Base-by-base conservation (phyloP, 2,888 invertebrate genomes). In the Ptychoptera contaminata region DNA sequence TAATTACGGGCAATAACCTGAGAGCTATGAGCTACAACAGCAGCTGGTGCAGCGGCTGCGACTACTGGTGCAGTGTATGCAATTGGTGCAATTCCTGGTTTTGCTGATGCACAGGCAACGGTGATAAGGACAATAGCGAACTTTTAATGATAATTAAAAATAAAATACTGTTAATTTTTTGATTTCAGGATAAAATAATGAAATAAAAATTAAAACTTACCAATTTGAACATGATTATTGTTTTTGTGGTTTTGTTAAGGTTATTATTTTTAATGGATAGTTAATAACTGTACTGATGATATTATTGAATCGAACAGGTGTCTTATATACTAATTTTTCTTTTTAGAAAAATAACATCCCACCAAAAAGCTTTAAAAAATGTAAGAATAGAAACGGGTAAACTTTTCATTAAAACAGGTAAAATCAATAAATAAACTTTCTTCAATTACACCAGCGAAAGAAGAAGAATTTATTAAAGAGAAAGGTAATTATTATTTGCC, bases 61-160 rank as follows among this genome's bases (percentile, higher is more conserved):
- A 73, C 62, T 45, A 69, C 72, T 60, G 73, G 73, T 47, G 69
- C 70, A 55, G 70, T 72, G 50, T 65, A 65, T 1, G 71, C 68
- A 32, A 67, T 31, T 10, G 47, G 46, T n/a, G 49, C 47, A 29
- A 51, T 31, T 23, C 43, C 47, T 31, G 48, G 50, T 32, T 51
- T 44, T 2, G 49, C 49, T 4, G 57, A 56, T 1, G 56, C 58
- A 11, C 56, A 54, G 10, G 51, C 51, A 41, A 53, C 55, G 2
- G 56, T 56, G 44, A 51, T 37, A 48, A 43, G 31, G 14, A 42
- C 39, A 42, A 46, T 30, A 11, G 34, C 37, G 37, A 42, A 11
- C 42, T 43, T n/a, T n/a, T n/a, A n/a, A 15, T 16, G 16, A 23
- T 31, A 31, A 40, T 42, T 12, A 9, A 42, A 36, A 37, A 37